Base-by-base conservation (phyloP, 2,888 invertebrate species). In the Malacosoma neustria region DNA sequence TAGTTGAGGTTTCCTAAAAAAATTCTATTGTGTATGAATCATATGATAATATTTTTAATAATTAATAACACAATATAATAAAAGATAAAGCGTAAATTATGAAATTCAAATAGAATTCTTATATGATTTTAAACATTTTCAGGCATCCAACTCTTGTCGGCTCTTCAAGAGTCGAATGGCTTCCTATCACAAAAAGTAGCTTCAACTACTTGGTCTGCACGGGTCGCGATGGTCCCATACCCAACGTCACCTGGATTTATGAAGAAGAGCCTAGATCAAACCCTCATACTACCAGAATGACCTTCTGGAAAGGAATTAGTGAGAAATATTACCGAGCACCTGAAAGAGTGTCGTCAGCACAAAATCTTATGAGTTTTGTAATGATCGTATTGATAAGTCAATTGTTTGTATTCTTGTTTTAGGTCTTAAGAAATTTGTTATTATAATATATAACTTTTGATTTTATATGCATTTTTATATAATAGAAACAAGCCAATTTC, bases 281-380 rank as follows among this genome's bases (percentile, higher is more conserved):
- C 43, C 77, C 77, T 1, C 71, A 74, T 22, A 36, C 50, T 1
- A 44, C 55, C 11, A 50, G 62, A 0, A 71, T 67, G 51, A 40
- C 41, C 0, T 61, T 70, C 45, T 74, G 74, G 74, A 49, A 53
- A 30, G 46, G 45, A 14, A 42, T 72, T 6, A 64, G 70, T 38
- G 13, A 39, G 1, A 46, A 43, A 2, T 60, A 66, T 43, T 72
- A 74, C 35, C 49, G 46, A n/a, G 41, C 58, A 32, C 73, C 72
- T 1, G 36, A 6, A 3, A 30, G 54, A 0, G 43, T 55, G 3
- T 61, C 57, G 0, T 56, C 64, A 13, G 58, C 61, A 30, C 41
- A 39, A 1, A 43, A 41, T 7, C 4, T 51, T 2, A 3, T 54
- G 0, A 46, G 51, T 30, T 36, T 57, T 29, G 15, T 57, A n/a